These are phyloP conservation scores for Gnathonemus longibarbis DNA, from an alignment of 2,113 vertebrate genomes.

Conservation along the genomic window DNA sequence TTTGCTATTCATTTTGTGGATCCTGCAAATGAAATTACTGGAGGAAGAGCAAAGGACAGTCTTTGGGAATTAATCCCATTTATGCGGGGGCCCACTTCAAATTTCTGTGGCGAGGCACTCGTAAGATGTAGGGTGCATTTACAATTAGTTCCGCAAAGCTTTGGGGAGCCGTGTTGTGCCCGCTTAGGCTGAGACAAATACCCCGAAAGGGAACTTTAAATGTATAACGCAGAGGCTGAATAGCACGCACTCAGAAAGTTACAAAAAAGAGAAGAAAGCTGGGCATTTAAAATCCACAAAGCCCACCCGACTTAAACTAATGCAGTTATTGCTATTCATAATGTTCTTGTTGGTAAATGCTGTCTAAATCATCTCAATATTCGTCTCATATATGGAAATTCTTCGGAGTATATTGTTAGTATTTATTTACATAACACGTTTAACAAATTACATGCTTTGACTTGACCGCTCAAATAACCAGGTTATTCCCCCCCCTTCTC, in stretches of 20 bases:
- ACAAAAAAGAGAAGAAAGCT: not conserved
- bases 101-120: constrained; percentile 53
- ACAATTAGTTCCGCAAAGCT: constrained; percentile 54
- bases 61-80: constrained; percentile 69
- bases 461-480: not conserved
- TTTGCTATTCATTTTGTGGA: constrained; percentile 66
- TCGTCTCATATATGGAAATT: not conserved
- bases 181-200: not conserved
- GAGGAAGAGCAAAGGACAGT: constrained; percentile 68
- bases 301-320: not conserved
- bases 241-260: not conserved
- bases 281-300: not conserved
- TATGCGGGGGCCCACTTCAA: constrained; percentile 59
- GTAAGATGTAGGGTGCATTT: constrained; percentile 52
- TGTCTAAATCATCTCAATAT: not conserved
- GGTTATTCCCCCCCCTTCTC: not conserved
- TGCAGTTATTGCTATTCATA: not conserved
- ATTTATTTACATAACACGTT: not conserved
- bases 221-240: not conserved
- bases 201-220: not conserved
- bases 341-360: not conserved
- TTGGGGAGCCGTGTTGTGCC: constrained; percentile 32
- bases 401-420: not conserved
- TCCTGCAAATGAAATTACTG: constrained; percentile 67
- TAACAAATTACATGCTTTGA: not conserved